Evolutionary conservation across 2,797 vertebrate genomes (phyloP), one percentile per base, ranked within the genome.

Genomic region (Sternarchorhynchus goeldii): DNA sequence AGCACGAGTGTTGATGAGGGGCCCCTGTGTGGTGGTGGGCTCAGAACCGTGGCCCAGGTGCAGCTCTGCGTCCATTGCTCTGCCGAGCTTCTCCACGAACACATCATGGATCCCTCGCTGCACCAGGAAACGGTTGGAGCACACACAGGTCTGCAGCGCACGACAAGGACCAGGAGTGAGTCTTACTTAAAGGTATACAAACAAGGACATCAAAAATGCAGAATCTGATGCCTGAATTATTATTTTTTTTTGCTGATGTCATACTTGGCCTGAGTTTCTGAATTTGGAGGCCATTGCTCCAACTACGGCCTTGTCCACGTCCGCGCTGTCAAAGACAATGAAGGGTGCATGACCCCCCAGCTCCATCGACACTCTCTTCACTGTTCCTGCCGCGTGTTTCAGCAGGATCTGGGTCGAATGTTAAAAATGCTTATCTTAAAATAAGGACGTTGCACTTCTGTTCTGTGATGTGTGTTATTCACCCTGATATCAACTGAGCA

Each of bases 351-450:
- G 94, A 84, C 97, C 97, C 0, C 97, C 97, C 32, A 99, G 94
- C 91, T 99, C 97, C 97, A 99, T 98, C 32, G 97, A 99, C 50
- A 93, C 94, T 67, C 91, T 92, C 87, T 99, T 99, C 84, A 99
- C 95, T 0, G 96, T 96, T 84, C 93, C 92, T 0, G 96, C 95
- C 0, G 96, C 96, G 0, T 95, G 91, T 64, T 89, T 95, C 75
- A 98, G 86, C 77, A 99, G 74, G 58, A 96, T 75, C 97, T 99
- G 91, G 0, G 67, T 72, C 45, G 10, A 80, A 25, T n/a, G 20
- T n/a, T 55, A 20, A 20, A 67, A 8, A 59, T 18, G 59, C 8
- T 36, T 10, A 34, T 20, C n/a, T 8, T 36, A 21, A 39, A 56
- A 5, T 39, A 45, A 67, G 0, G 21, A 45, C 16, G 14, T 31